Conservation (phyloP, 1,140 invertebrate species). For the Nasonia vitripennis region DNA sequence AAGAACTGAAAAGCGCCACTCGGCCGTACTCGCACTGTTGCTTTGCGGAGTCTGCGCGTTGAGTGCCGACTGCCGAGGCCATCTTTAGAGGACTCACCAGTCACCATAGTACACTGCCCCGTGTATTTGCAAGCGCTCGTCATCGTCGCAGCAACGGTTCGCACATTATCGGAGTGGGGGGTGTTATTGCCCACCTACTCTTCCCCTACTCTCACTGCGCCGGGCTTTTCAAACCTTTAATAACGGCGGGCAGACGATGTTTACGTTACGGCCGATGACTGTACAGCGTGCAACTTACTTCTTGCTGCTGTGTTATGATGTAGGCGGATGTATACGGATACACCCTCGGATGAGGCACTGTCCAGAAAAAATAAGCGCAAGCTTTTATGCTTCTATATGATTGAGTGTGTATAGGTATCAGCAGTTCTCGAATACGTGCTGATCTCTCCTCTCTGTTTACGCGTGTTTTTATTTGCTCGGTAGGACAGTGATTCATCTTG, state of each 20-base stretch:
- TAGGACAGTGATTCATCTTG: background rate
- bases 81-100: background rate
- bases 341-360: background rate
- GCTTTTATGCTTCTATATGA: background rate
- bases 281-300: background rate
- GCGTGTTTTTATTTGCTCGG: background rate
- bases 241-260: background rate
- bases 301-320: too few relatives aligned
- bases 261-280: background rate
- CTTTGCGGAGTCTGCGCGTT: background rate
- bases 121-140: background rate
- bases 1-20: background rate
- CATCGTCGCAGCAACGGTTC: background rate
- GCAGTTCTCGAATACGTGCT: background rate
- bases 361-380: background rate
- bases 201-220: background rate
- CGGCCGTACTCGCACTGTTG: background rate
- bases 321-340: background rate
- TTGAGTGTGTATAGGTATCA: too few relatives aligned
- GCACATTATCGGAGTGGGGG: background rate
- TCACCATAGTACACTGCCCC: background rate
- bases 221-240: background rate
- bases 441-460: background rate
- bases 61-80: background rate
- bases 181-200: background rate